phyloP scores from a whole-genome alignment of 2,113 vertebrate genomes.

The Alaudala cheleensis region DNA sequence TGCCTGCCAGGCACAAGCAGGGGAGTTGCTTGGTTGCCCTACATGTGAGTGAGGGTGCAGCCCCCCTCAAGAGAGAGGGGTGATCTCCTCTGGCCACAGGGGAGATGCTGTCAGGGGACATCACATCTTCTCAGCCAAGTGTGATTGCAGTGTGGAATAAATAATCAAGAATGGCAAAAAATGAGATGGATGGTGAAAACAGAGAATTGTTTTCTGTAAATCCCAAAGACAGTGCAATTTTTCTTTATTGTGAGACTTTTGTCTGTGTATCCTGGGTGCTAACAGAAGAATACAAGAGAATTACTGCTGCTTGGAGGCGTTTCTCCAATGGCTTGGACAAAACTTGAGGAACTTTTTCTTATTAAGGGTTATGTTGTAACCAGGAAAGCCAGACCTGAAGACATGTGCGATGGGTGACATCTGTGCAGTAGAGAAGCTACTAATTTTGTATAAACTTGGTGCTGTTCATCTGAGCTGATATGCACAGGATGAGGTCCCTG shows the following conservation, averaged over 20 bases:
- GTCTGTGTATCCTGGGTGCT: background rate
- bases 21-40: background rate
- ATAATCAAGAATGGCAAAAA: background rate
- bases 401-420: fast-evolving
- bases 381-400: background rate
- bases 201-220: background rate
- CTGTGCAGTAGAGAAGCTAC: background rate
- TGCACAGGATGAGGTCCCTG: background rate
- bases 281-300: background rate
- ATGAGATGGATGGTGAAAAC: background rate
- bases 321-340: background rate
- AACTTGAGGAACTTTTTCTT: background rate
- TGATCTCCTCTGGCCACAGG: background rate
- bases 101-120: background rate
- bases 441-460: background rate
- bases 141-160: background rate
- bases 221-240: background rate
- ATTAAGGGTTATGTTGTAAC: background rate
- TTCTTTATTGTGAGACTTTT: background rate
- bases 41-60: fast-evolving
- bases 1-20: background rate
- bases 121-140: background rate
- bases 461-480: background rate
- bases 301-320: background rate
- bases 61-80: fast-evolving